Evolutionary conservation across 2,113 vertebrate species (phyloP).

Genomic region (Ranitomeya variabilis): DNA sequence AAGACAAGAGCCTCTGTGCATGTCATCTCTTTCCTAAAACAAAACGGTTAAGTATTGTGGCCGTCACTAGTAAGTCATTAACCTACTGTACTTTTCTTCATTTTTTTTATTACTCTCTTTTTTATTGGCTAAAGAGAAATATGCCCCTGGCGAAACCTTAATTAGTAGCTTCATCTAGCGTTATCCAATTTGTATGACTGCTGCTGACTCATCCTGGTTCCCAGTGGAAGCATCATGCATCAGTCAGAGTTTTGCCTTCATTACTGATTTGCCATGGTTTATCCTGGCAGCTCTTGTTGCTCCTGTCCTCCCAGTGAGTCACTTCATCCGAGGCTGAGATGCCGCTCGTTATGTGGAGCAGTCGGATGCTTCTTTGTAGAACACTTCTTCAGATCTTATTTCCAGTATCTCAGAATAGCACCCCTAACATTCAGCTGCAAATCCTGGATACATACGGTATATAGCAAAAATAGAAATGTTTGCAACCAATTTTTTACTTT

Average conservation of each 20-base stretch:
- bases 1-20: background rate
- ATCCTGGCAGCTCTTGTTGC: background rate
- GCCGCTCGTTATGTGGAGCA: background rate
- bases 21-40: background rate
- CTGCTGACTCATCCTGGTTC: background rate
- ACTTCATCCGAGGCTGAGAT: background rate
- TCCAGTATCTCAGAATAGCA: background rate
- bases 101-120: background rate
- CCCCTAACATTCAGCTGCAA: background rate
- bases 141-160: background rate
- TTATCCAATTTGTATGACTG: background rate
- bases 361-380: background rate
- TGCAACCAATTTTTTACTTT: too few species aligned
- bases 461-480: too few species aligned
- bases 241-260: conserved; percentile 10
- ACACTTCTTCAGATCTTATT: background rate
- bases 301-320: conserved; percentile 1
- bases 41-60: background rate
- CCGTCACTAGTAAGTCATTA: background rate
- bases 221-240: background rate
- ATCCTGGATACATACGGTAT: background rate
- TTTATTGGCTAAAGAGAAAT: background rate
- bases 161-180: background rate
- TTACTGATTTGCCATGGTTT: conserved; percentile 7
- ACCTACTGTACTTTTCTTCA: background rate